Base-by-base conservation (phyloP, 2,797 vertebrate genomes). In the Salmo trutta region DNA sequence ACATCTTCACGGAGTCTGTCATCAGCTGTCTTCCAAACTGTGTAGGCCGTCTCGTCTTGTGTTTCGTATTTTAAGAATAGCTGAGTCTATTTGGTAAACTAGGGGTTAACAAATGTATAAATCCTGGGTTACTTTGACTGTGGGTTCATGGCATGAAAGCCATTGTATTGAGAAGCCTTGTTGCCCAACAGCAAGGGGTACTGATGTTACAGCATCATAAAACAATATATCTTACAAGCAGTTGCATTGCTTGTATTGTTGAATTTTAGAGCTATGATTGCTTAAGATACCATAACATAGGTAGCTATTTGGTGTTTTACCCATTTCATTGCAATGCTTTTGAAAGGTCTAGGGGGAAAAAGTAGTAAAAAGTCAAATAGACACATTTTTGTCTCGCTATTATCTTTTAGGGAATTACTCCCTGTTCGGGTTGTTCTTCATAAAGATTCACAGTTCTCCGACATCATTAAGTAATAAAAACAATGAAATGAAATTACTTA, bases 381-480 rank as follows among this genome's bases (percentile, higher is more conserved):
- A n/a, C 17, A 59, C 8, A n/a, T 19, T 59, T n/a, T 59, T 59
- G 56, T 59, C 66, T 15, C 31, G 2, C 27, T 33, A 68, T 21
- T 59, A 68, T 16, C 6, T 36, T 17, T 36, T n/a, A 41, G 31
- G 17, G 41, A 17, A 19, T 69, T 19, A 36, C 27, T 15, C 1
- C 15, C 27, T 33, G 33, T 88, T 84, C 82, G 83, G 81, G 85
- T 91, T 88, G 82, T 77, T 91, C 84, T 86, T 79, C 76, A 71
- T 86, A 84, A 85, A 90, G 87, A 86, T 89, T 88, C 85, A 91
- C 91, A 92, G 85, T 81, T 90, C 83, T 85, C 85, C 84, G 87
- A 90, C 87, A 89, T 92, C 88, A 93, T 91, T 93, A 91, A 92
- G 91, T 92, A 94, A 93, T 95, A 94, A 94, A 94, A 94, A 95